Evolutionary conservation across 1,140 invertebrate species (phyloP).

Genomic region (Piezodorus guildinii): DNA sequence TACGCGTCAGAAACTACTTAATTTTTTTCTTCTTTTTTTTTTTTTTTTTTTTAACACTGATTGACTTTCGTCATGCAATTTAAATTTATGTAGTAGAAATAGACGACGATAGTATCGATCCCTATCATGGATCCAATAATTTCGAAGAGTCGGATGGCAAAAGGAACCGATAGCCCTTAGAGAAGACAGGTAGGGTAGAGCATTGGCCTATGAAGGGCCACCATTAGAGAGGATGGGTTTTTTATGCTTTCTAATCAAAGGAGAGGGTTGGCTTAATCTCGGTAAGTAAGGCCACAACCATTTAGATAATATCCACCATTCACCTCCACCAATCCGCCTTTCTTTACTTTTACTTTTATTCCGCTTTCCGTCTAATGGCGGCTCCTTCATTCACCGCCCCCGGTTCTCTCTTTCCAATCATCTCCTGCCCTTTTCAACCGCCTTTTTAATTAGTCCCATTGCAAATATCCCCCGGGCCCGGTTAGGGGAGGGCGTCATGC

Average conservation of each 20-base stretch:
- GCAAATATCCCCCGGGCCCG: not conserved
- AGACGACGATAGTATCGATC: no score
- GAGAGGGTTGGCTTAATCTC: not conserved
- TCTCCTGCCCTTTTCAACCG: not conserved
- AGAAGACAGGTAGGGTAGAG: no score
- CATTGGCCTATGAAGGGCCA: not conserved
- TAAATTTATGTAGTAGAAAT: no score
- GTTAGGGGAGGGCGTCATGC: no score
- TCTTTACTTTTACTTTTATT: conserved; percentile 8
- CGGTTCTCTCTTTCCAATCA: not conserved
- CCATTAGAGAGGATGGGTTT: not conserved
- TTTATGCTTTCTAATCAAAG: conserved; percentile 7
- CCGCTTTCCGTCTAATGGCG: conserved; percentile 6
- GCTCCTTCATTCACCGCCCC: not conserved
- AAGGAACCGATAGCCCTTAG: no score
- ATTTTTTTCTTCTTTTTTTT: no score
- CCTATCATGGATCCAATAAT: no score
- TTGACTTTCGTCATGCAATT: no score
- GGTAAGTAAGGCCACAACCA: conserved; percentile 7
- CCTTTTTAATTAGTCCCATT: conserved; percentile 5
- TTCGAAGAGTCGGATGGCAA: no score
- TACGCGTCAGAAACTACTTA: no score
- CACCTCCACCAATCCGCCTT: not conserved
- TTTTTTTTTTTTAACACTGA: no score
- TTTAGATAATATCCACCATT: conserved; percentile 7